These are phyloP conservation scores for Dromiciops gliroides DNA, from an alignment of 2,113 vertebrate genomes.

Conservation along the genomic window DNA sequence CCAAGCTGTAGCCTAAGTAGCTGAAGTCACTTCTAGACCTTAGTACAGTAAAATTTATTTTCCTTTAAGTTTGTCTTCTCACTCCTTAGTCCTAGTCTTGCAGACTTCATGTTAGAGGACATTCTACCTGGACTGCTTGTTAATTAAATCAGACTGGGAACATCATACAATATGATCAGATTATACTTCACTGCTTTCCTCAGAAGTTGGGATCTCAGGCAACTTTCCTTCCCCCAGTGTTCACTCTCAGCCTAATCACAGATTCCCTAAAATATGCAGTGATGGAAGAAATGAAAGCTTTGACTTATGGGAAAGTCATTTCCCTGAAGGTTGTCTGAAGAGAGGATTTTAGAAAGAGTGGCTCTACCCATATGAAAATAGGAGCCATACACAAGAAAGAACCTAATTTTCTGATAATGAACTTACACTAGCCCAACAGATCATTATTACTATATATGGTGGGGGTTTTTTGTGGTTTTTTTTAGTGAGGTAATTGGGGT, in stretches of 20 bases:
- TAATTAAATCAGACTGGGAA: background rate
- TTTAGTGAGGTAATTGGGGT: no score
- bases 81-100: background rate
- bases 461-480: no score
- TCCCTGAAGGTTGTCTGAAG: background rate
- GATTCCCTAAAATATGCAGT: background rate
- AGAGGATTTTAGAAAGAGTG: background rate
- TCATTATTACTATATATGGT: background rate
- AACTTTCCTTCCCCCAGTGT: background rate
- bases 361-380: background rate
- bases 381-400: background rate
- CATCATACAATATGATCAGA: background rate
- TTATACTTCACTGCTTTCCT: background rate
- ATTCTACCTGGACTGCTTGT: background rate
- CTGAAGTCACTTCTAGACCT: no score
- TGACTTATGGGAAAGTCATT: background rate
- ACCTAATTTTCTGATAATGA: background rate
- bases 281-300: background rate
- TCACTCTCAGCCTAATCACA: background rate
- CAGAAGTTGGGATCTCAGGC: background rate
- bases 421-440: background rate
- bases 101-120: background rate
- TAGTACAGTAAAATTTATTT: background rate
- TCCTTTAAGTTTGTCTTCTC: background rate
- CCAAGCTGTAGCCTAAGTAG: background rate